phyloP scores from a whole-genome alignment of 2,797 vertebrate species.

The Rhinella marina region DNA sequence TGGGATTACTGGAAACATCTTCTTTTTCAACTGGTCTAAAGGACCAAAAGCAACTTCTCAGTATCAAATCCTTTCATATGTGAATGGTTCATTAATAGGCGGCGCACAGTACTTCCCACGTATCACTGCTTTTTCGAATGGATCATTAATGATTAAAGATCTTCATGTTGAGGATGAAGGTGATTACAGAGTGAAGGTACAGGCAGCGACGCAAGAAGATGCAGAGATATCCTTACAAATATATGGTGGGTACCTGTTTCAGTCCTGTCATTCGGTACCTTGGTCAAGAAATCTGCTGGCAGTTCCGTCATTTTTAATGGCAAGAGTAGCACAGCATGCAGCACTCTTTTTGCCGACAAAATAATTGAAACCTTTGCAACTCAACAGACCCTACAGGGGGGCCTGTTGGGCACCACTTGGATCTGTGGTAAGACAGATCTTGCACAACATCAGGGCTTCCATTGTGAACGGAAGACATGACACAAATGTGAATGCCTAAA shows the following conservation, averaged over 20 bases:
- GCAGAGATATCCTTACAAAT: not conserved
- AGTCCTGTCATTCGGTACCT: not conserved
- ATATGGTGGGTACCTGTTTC: conserved; percentile 22
- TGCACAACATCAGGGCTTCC: too few species aligned
- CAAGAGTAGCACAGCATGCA: too few species aligned
- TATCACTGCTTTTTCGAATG: conserved; percentile 16
- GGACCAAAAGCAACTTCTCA: not conserved
- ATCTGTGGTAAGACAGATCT: not conserved
- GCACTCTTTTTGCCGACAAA: too few species aligned
- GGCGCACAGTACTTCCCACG: not conserved
- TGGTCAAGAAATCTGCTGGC: not conserved
- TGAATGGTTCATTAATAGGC: not conserved
- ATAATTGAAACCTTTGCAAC: too few species aligned
- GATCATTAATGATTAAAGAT: conserved; percentile 38
- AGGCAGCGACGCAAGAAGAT: not conserved
- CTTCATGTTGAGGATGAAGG: conserved; percentile 20
- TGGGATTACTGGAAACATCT: conserved; percentile 12
- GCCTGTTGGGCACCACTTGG: not conserved
- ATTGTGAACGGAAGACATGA: too few species aligned
- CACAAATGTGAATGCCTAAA: too few species aligned
- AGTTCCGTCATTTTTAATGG: too few species aligned
- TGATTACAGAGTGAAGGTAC: conserved; percentile 38
- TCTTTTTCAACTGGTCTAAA: conserved; percentile 29
- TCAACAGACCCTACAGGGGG: too few species aligned
- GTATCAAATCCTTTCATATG: conserved; percentile 28